Conservation (phyloP, 2,888 invertebrate species). For the Netelia melanura region DNA sequence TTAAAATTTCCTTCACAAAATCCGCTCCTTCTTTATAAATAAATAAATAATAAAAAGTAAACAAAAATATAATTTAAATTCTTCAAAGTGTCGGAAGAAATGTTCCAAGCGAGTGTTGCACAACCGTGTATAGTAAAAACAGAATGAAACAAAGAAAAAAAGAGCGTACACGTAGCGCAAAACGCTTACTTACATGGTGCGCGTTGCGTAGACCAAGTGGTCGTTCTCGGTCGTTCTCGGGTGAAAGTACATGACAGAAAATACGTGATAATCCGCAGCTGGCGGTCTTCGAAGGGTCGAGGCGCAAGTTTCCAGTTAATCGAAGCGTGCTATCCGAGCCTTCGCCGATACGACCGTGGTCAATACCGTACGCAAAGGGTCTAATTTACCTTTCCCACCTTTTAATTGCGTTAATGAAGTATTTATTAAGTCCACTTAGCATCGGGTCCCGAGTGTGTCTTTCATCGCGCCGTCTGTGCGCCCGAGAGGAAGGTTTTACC, state of each 20-base stretch:
- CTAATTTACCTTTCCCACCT: conserved; percentile 43
- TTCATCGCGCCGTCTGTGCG: conserved; percentile 29
- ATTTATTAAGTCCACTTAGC: conserved; percentile 64
- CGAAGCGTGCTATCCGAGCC: conserved; percentile 54
- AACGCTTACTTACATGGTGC: no score
- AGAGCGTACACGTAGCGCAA: no score
- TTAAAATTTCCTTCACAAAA: no score
- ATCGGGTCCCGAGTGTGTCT: conserved; percentile 20
- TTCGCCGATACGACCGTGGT: not conserved
- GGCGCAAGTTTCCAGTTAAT: conserved; percentile 39
- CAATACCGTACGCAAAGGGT: conserved; percentile 24
- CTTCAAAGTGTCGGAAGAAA: no score
- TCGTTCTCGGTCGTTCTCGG: not conserved
- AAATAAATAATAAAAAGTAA: no score
- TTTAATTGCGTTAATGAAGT: conserved; percentile 62
- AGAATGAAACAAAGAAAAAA: no score
- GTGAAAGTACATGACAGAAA: conserved; percentile 10
- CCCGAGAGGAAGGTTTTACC: not conserved
- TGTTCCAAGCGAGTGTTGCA: no score
- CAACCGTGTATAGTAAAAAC: no score
- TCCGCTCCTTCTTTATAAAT: no score
- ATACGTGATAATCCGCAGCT: conserved; percentile 54
- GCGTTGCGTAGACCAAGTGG: not conserved
- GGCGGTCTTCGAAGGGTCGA: conserved; percentile 36
- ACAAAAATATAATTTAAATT: no score